Base-by-base conservation (phyloP, 2,113 vertebrate species). In the Ictalurus punctatus region DNA sequence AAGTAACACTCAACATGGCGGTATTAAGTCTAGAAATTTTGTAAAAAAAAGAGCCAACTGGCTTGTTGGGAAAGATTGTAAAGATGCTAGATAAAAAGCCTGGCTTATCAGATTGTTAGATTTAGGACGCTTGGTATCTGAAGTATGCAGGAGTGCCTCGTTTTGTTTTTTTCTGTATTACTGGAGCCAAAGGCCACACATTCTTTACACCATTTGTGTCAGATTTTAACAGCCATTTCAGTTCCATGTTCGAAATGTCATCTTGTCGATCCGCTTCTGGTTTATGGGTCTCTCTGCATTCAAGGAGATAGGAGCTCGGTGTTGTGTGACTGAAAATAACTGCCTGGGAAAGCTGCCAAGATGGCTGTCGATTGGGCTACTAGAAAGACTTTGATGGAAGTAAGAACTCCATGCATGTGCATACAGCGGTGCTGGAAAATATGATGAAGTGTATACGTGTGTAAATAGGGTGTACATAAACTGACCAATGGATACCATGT, bases 291-390 rank as follows among this genome's bases (percentile, higher is more conserved):
- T 85, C 27, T 54, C 63, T 25, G 81, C 34, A 40, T 83, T 83
- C 34, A 40, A 34, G 63, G 63, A 69, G 63, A 85, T 52, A 21
- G 8, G 27, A 54, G 63, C 3, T 3, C 69, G 83, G 63, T 85
- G 40, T n/a, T 69, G 40, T 30, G 63, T 30, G 63, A 85, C 83
- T 85, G 40, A 54, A 85, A 85, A 69, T 85, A 85, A 54, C 58
- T 69, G 16, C 83, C 83, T 85, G 61, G 83, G 83, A n/a, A 54
- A 85, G 27, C 5, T 54, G 83, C 63, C 83, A 85, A 85, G 63
- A 54, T 85, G 63, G 58, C 40, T 19, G 83, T 69, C 25, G 63
- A 69, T 30, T 17, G 34, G 59, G 34, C 37, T 84, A 30, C 27
- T n/a, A 84, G 59, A n/a, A 44, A 48, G 37, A 65, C 54, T 83